A percentile compares a stretch with the other conserved stretches of the same genome.
Evolutionary conservation across 2,888 invertebrate genomes (phyloP).

Genomic region (Cantharis rustica): DNA sequence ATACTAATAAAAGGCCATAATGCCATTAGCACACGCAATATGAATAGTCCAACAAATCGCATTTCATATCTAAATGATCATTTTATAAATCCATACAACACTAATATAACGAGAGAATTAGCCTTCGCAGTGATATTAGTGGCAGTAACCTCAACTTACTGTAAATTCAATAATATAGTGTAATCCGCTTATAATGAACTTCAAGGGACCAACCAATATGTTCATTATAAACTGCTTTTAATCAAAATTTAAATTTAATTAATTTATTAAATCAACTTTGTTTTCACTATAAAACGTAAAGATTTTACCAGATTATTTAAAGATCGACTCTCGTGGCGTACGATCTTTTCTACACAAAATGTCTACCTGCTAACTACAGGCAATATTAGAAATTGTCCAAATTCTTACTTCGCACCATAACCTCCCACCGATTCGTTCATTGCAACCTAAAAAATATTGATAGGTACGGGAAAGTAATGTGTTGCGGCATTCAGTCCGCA

Average conservation of each 20-base stretch:
- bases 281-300: background rate
- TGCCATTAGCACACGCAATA: constrained; percentile 2
- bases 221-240: background rate
- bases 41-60: background rate
- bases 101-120: background rate
- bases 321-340: too few species aligned
- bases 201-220: background rate
- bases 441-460: too few species aligned
- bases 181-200: background rate
- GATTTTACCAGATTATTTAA: too few species aligned
- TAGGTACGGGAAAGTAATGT: too few species aligned
- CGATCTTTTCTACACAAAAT: too few species aligned
- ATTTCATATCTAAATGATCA: constrained; percentile 2
- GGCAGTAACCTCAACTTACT: background rate
- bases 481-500: too few species aligned
- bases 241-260: background rate
- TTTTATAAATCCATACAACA: background rate
- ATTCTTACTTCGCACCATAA: too few species aligned
- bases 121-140: background rate
- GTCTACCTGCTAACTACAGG: too few species aligned
- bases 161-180: background rate
- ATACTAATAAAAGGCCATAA: background rate
- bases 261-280: background rate
- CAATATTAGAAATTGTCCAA: too few species aligned
- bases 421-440: too few species aligned